Percentiles rank a stretch among this genome's conserved stretches.
Evolutionary conservation across 2,113 vertebrate species (phyloP).

Genomic region (Dicaeum eximium): DNA sequence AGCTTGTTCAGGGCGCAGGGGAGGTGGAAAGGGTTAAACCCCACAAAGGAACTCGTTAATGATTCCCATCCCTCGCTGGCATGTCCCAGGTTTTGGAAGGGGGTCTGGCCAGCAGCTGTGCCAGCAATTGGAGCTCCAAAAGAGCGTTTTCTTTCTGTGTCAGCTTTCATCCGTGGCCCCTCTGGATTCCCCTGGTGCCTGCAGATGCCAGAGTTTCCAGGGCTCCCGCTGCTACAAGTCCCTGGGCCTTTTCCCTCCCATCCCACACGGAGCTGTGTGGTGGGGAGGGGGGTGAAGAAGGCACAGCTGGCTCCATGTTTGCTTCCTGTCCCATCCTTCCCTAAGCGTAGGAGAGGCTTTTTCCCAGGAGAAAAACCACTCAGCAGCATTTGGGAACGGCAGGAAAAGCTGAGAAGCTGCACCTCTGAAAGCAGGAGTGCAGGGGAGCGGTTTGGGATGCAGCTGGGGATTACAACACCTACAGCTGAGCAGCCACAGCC

Average conservation of each 20-base stretch:
- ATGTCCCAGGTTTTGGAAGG: neutral
- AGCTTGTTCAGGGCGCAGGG: neutral
- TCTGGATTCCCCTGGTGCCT: neutral
- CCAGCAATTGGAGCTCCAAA: constrained; percentile 16
- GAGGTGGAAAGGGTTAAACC: neutral
- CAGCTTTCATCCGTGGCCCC: neutral
- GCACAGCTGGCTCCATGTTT: neutral
- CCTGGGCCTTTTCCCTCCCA: neutral
- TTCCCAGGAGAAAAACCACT: neutral
- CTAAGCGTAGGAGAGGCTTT: neutral
- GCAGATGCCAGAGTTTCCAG: neutral
- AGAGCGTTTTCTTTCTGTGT: neutral
- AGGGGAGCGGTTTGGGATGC: neutral
- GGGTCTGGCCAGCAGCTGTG: constrained; percentile 39
- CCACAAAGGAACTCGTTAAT: neutral
- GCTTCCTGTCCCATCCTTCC: neutral
- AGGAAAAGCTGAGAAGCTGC: neutral
- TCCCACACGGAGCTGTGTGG: neutral
- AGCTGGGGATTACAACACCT: accelerated
- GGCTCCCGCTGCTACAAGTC: neutral
- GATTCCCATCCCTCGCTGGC: constrained; percentile 14
- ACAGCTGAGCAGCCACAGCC: neutral
- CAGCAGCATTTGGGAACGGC: neutral
- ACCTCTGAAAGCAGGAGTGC: neutral
- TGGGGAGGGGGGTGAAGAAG: neutral